Evolutionary conservation across 1,140 invertebrate genomes (phyloP), one percentile per base, ranked within the genome.

Genomic region (Brachionus calyciflorus): DNA sequence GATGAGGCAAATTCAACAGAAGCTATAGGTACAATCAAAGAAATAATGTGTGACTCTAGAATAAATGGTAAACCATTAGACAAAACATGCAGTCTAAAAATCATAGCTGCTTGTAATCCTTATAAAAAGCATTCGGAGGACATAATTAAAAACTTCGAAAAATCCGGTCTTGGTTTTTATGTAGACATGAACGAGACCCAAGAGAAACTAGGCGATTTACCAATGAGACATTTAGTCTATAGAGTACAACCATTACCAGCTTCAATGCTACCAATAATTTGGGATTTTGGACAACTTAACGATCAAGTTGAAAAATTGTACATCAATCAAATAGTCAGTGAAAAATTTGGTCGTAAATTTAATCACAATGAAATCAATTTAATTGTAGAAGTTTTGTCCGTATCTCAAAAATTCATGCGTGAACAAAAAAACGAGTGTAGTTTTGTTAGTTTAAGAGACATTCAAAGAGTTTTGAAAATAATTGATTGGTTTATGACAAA

Each of bases 1-100:
- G 83, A 84, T 78, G 83, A 84, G 65, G 82, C 81, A 6, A 84
- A 84, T 79, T 83, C 83, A 12, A 84, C 83, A 53, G 81, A 82
- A 51, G 80, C 81, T 3, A 81, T 84, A 30, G 82, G 82, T 46
- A 65, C 82, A 7, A 81, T 83, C 55, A 83, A 84, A 76, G 82
- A 83, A 76, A 80, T 83, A 33, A 81, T 83, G 80, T 84, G 83
- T 79, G 83, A 84, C 77, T 78, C 78, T 14, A 75, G 76, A 6
- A 76, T 83, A 28, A 77, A 78, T 24, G 83, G 82, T 40, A 60
- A 79, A 68, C 77, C 73, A 19, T 68, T 83, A 3, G 77, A 78
- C 49, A 33, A 78, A 24, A 78, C 53, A 49, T 21, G 76, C 3
- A 81, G 77, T 37, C 78, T 84, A 0, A 83, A 82, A 70, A 80